Evolutionary conservation across 2,888 invertebrate species (phyloP), one percentile per base, ranked within the genome.

Genomic region (Stramonita haemastoma): DNA sequence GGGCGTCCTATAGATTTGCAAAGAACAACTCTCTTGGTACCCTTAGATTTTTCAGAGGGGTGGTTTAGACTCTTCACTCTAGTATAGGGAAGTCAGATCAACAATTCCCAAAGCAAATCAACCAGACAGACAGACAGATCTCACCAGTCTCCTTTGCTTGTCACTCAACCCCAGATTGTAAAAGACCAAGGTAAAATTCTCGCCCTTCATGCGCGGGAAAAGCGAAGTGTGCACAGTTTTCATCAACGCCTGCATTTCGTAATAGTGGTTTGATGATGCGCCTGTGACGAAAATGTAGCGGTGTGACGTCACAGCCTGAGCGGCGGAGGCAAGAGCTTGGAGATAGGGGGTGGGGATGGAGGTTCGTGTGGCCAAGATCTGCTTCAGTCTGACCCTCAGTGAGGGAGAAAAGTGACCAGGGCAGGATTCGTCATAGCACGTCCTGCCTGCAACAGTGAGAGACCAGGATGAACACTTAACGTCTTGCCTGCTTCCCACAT

Each of bases 261-360:
- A 11, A 36, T 46, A 83, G 46, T 83, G 81, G 46, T 83, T 83
- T 19, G 81, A 83, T 46, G 81, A 83, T 26, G 81, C 46, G 11
- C 36, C 81, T 4, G 81, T 83, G 81, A 83, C 81, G 81, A 83
- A 83, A 83, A 83, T 83, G 19, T 83, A 83, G 26, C 36, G 36
- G 46, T 83, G 81, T 83, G 81, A 46, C 81, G 81, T 83, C 81
- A 83, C 81, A 13, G 36, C 26, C 26, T 36, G 36, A 0, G 81
- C 81, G 36, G 81, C 36, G 8, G 81, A 36, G 36, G 26, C 46
- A 26, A 83, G 36, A 19, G 60, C 86, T 19, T 26, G 36, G 11
- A 66, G 66, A n/a, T 66, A 86, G 26, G 22, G n/a, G 29, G 17
- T n/a, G 26, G 36, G 70, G n/a, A 36, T 22, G 11, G 29, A 15